Evolutionary conservation across 2,888 invertebrate genomes (phyloP), one percentile per base, ranked within the genome.

Genomic region (Ptycholaimellus sp.): DNA sequence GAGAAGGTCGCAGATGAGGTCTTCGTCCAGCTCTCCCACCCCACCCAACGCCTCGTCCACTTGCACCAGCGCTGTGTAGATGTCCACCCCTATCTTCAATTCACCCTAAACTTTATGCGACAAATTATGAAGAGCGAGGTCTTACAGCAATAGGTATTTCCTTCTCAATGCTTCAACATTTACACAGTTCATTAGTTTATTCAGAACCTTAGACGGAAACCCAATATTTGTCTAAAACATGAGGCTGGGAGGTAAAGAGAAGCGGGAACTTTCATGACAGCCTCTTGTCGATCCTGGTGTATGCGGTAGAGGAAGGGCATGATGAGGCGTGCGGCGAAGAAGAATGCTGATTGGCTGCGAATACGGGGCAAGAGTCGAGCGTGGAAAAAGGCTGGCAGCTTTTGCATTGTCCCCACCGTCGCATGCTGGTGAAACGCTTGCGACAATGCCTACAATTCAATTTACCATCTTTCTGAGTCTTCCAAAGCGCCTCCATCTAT

Each of bases 281-380:
- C n/a, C n/a, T n/a, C n/a, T n/a, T n/a, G n/a, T n/a, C n/a, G n/a
- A n/a, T n/a, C n/a, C n/a, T n/a, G n/a, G n/a, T n/a, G n/a, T n/a
- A 46, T 37, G 23, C 39, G 33, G 30, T 38, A 37, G 21, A 46
- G 29, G 46, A 61, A 64, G n/a, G 62, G 62, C 6, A 60, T 60
- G 17, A 64, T 47, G 41, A 64, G 49, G 38, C 61, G 58, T 38
- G 61, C 54, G 17, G 61, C 49, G 41, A 56, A 63, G 33, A 63
- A 42, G 23, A 58, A 57, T 50, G 64, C 63, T n/a, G 58, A 53
- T 43, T 63, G 64, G 18, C 57, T 59, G 40, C 52, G 50, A 6
- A 64, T 53, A 13, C 56, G 35, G 2, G 56, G 53, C 42, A 53
- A 53, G 33, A 60, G 41, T 17, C 49, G 49, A 35, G 59, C 58